Conservation (phyloP, 2,888 invertebrate species). For the Oeneis ivallda region DNA sequence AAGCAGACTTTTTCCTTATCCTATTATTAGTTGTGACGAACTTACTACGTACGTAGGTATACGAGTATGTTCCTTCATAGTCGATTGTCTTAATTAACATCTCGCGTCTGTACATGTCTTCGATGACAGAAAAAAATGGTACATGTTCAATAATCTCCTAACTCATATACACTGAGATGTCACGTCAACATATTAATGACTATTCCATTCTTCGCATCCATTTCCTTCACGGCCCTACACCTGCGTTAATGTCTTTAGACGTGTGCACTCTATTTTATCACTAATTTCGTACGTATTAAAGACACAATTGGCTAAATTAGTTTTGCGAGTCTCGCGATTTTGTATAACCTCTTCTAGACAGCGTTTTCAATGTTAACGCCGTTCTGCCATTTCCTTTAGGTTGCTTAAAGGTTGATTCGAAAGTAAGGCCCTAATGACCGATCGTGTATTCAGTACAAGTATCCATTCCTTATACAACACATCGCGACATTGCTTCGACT, state of each 20-base stretch:
- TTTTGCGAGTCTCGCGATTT: background rate
- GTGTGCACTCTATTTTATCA: background rate
- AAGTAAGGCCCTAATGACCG: conserved; percentile 42
- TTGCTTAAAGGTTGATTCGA: conserved; percentile 39
- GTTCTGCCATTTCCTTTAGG: conserved; percentile 36
- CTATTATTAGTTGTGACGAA: background rate
- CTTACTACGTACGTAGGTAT: too few species aligned
- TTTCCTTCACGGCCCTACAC: conserved; percentile 4
- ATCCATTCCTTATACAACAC: conserved; percentile 24
- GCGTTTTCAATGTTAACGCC: conserved; percentile 25
- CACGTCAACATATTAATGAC: conserved; percentile 4
- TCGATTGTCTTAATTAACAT: background rate
- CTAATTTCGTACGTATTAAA: conserved; percentile 3
- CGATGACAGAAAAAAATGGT: too few species aligned
- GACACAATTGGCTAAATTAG: background rate
- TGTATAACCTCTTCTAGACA: conserved; percentile 16
- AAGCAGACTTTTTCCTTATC: background rate
- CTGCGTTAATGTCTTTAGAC: background rate
- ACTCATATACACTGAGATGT: background rate
- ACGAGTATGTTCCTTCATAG: too few species aligned
- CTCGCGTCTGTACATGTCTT: too few species aligned
- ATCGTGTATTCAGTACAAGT: conserved; percentile 39
- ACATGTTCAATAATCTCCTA: background rate
- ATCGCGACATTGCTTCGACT: conserved; percentile 27
- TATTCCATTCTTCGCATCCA: background rate